A percentile compares a stretch with the other conserved stretches of the same genome.
Conservation (phyloP, 2,113 vertebrate genomes). For the Protomyctophum bolini region DNA sequence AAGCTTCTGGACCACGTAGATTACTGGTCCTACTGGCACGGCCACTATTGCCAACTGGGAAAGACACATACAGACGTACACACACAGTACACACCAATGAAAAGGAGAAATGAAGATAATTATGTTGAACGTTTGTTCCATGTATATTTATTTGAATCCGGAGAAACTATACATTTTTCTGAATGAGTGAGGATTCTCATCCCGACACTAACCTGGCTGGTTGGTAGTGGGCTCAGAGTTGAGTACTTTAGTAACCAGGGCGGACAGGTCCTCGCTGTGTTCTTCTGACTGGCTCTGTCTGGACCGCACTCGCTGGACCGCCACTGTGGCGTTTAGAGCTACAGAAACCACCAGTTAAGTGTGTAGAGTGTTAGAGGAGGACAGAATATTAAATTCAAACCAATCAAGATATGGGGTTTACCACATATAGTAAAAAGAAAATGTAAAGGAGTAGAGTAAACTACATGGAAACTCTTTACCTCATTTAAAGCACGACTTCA, state of each 20-base stretch:
- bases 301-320: conserved; percentile 77
- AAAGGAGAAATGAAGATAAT: not conserved
- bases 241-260: conserved; percentile 79
- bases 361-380: not conserved
- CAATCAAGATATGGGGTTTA: not conserved
- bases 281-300: conserved; percentile 60
- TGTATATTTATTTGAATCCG: not conserved
- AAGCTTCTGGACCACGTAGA: conserved; percentile 32
- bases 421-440: too few relatives aligned
- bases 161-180: not conserved
- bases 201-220: conserved; percentile 68
- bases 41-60: conserved; percentile 45
- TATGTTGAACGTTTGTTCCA: not conserved
- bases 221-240: conserved; percentile 75
- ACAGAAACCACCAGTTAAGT: conserved; percentile 12
- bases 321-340: conserved; percentile 86
- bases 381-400: not conserved
- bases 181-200: not conserved
- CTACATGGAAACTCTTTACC: too few relatives aligned
- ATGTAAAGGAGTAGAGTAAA: not conserved
- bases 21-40: conserved; percentile 42
- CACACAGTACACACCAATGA: not conserved
- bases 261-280: conserved; percentile 41
- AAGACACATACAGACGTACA: conserved; percentile 8
- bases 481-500: too few relatives aligned